Evolutionary conservation across 2,888 invertebrate genomes (phyloP).

Genomic region (Amphipyra berbera): DNA sequence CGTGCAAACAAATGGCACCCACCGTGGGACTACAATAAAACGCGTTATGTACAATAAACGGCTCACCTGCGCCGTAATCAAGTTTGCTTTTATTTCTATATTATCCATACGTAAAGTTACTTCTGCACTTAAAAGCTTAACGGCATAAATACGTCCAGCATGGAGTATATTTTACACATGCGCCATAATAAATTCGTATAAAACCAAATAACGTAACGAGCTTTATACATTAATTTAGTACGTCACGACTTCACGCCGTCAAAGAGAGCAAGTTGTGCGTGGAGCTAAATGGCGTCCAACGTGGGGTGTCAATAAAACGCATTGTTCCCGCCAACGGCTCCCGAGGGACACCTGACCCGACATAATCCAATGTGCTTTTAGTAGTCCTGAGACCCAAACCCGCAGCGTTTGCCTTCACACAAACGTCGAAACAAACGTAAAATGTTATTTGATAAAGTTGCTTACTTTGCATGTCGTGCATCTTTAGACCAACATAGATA

Average conservation of each 20-base stretch:
- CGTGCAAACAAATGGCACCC: slow-evolving; percentile 40
- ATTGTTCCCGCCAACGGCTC: slow-evolving; percentile 43
- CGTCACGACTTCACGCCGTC: slow-evolving; percentile 35
- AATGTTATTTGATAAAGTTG: slow-evolving; percentile 12
- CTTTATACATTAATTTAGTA: slow-evolving; percentile 26
- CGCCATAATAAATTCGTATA: slow-evolving; percentile 14
- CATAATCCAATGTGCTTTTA: slow-evolving; percentile 57
- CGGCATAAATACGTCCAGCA: slow-evolving; percentile 5
- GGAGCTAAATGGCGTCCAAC: slow-evolving; percentile 45
- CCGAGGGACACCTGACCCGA: slow-evolving; percentile 53
- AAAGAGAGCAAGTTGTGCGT: slow-evolving; percentile 40
- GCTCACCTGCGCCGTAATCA: slow-evolving; percentile 38
- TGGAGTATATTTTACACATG: slow-evolving; percentile 15
- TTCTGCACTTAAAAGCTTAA: slow-evolving; percentile 20
- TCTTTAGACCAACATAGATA: no score
- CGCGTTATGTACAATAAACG: slow-evolving; percentile 31
- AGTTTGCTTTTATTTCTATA: slow-evolving; percentile 32
- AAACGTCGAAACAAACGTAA: slow-evolving; percentile 23
- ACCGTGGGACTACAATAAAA: slow-evolving; percentile 36
- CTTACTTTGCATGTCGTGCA: background rate
- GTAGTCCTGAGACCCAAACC: slow-evolving; percentile 26
- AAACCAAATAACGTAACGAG: slow-evolving; percentile 20
- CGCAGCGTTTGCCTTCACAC: slow-evolving; percentile 16
- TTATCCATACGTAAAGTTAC: slow-evolving; percentile 6
- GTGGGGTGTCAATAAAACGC: slow-evolving; percentile 49